Base-by-base conservation (phyloP, 2,888 invertebrate genomes). In the Stictocephala bisonia region DNA sequence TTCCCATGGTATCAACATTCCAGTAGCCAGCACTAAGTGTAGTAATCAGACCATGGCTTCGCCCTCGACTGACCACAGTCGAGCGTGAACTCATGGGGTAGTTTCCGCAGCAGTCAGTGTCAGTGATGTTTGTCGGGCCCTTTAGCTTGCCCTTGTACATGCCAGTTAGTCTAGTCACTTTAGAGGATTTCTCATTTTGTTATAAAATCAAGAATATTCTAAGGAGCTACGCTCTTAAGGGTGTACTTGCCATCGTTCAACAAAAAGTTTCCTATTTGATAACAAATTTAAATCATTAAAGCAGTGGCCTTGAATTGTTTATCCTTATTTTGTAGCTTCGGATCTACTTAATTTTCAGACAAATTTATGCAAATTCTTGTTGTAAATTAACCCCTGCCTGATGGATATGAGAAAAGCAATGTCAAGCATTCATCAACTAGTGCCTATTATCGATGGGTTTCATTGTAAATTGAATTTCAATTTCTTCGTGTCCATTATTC, bases 401-500 rank as follows among this genome's bases (percentile, higher is more conserved):
- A 58, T 50, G 44, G 64, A 71, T 64, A 64, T 50, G 50, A 66
- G 50, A 51, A 72, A 72, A 72, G 72, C 72, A 71, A 71, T 72
- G 48, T 27, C 60, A 73, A 70, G 72, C 72, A 76, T 76, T 74
- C 76, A 76, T 76, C 76, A 77, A 67, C 72, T 77, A 77, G 78
- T 78, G 78, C 78, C 78, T 78, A 77, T 77, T 74, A 78, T 76
- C 76, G 70, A 66, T 69, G 66, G 74, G 29, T 70, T 72, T 72
- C 64, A 74, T 72, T 76, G 73, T 74, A 73, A 74, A 73, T 72
- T 72, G 67, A 72, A 58, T 56, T 72, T 60, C 58, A 35, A 74
- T 40, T 75, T 74, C 72, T 72, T 70, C 71, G 69, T 73, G 74
- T 71, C 44, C 66, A 72, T 72, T 72, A 71, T 69, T 75, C 75